These are phyloP conservation scores for Hemichromis elongatus DNA, from an alignment of 2,113 vertebrate genomes.

Conservation along the genomic window DNA sequence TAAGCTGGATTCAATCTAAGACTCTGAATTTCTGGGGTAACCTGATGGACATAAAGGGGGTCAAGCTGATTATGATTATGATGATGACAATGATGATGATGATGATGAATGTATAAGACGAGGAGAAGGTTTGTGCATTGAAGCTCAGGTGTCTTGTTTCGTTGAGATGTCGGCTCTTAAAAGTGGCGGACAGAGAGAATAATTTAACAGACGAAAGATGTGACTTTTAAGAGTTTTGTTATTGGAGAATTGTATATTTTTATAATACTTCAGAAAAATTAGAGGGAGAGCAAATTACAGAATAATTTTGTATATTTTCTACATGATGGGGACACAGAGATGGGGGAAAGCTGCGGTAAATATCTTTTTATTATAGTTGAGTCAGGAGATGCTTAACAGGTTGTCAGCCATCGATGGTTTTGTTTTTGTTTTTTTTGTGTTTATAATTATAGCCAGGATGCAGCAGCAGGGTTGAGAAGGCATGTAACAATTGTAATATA, in stretches of 20 bases:
- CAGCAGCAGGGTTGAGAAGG: constrained; percentile 40
- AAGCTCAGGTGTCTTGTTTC: constrained; percentile 73
- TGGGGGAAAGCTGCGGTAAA: constrained; percentile 38
- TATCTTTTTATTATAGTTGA: constrained; percentile 60
- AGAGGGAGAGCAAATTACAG: constrained; percentile 67
- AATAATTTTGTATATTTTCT: constrained; percentile 81
- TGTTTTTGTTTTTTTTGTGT: neutral
- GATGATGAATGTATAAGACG: constrained; percentile 69
- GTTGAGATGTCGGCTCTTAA: constrained; percentile 58
- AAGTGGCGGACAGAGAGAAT: constrained; percentile 59
- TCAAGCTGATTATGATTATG: constrained; percentile 12
- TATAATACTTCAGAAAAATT: constrained; percentile 73
- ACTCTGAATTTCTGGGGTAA: constrained; percentile 32
- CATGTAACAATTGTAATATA: constrained; percentile 68
- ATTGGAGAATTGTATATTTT: constrained; percentile 80
- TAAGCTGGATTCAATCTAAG: constrained; percentile 36
- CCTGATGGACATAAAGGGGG: constrained; percentile 45
- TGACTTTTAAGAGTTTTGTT: constrained; percentile 77
- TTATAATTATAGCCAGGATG: constrained; percentile 36
- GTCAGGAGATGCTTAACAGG: constrained; percentile 49
- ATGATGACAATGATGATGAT: constrained; percentile 58
- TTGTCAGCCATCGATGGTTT: constrained; percentile 45
- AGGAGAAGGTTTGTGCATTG: constrained; percentile 50
- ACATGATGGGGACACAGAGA: constrained; percentile 52
- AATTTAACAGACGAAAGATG: constrained; percentile 66